Conservation (phyloP, 2,888 invertebrate species). For the Eristalis arbustorum region DNA sequence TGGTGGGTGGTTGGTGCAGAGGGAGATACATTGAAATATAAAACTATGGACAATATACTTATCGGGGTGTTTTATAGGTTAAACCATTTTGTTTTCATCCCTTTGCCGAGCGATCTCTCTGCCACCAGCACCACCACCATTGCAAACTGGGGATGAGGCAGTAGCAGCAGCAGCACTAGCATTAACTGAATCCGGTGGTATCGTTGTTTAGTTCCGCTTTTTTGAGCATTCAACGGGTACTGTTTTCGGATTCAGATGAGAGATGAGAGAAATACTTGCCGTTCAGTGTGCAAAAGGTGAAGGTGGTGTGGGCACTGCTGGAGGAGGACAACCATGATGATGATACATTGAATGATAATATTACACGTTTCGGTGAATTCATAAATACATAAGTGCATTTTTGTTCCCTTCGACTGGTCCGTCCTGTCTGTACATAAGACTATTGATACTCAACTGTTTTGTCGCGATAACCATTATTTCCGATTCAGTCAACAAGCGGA, state of each 20-base stretch:
- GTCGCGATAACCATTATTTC: slow-evolving; percentile 61
- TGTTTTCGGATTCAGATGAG: slow-evolving; percentile 43
- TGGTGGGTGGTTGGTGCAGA: slow-evolving; percentile 40
- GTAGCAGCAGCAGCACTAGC: not conserved
- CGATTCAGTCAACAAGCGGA: slow-evolving; percentile 67
- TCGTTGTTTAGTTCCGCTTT: slow-evolving; percentile 63
- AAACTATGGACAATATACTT: slow-evolving; percentile 60
- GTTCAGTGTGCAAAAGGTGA: slow-evolving; percentile 56
- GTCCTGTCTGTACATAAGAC: slow-evolving; percentile 51
- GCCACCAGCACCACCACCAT: slow-evolving; percentile 9
- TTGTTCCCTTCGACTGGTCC: not conserved
- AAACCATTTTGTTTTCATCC: slow-evolving; percentile 71
- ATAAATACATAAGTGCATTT: slow-evolving; percentile 58
- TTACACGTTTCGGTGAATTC: slow-evolving; percentile 49
- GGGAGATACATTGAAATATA: slow-evolving; percentile 44
- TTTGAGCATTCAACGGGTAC: slow-evolving; percentile 60
- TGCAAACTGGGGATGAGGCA: not conserved
- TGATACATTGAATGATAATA: slow-evolving; percentile 62
- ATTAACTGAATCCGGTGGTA: slow-evolving; percentile 46
- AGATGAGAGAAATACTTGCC: slow-evolving; percentile 62
- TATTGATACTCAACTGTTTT: slow-evolving; percentile 61
- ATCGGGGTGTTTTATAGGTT: slow-evolving; percentile 61
- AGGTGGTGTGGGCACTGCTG: slow-evolving; percentile 49
- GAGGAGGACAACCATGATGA: slow-evolving; percentile 34
- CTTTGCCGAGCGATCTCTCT: slow-evolving; percentile 9